phyloP scores from a whole-genome alignment of 1,140 invertebrate genomes.

The Cepaea nemoralis region DNA sequence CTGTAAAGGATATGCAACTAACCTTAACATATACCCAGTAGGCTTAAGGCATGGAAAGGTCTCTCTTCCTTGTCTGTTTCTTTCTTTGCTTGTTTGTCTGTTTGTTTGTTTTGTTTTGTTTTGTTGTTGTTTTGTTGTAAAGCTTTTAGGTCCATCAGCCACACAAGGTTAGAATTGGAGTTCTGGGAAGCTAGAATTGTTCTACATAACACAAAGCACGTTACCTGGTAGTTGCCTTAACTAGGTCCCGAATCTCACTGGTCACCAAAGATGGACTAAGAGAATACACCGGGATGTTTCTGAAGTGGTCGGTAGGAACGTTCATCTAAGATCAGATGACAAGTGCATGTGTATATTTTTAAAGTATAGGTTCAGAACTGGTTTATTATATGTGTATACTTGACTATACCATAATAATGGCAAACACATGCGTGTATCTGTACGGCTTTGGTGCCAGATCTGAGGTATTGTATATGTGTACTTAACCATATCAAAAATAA shows the following conservation, averaged over 20 bases:
- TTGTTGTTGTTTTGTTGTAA: no score
- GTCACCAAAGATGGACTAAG: constrained; percentile 84
- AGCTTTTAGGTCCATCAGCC: not conserved
- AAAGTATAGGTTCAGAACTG: not conserved
- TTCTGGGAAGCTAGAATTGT: not conserved
- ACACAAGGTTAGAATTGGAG: not conserved
- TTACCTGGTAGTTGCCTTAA: constrained; percentile 45
- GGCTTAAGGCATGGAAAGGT: not conserved
- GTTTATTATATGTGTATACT: not conserved
- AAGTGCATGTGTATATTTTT: not conserved
- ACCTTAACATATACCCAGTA: not conserved
- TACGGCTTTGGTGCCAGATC: not conserved
- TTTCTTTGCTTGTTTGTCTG: no score
- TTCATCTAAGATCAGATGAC: constrained; percentile 81
- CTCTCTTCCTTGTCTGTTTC: no score
- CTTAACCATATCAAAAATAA: not conserved
- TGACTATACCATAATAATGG: not conserved
- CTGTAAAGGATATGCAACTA: no score
- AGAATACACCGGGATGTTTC: constrained; percentile 91
- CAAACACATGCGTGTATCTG: not conserved
- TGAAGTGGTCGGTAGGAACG: constrained; percentile 94
- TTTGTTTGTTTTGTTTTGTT: no score
- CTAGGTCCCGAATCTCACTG: constrained; percentile 61
- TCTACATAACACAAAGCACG: not conserved
- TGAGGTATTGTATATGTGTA: not conserved